These are phyloP conservation scores for Pheucticus melanocephalus DNA, from an alignment of 2,113 vertebrate genomes.

Conservation along the genomic window DNA sequence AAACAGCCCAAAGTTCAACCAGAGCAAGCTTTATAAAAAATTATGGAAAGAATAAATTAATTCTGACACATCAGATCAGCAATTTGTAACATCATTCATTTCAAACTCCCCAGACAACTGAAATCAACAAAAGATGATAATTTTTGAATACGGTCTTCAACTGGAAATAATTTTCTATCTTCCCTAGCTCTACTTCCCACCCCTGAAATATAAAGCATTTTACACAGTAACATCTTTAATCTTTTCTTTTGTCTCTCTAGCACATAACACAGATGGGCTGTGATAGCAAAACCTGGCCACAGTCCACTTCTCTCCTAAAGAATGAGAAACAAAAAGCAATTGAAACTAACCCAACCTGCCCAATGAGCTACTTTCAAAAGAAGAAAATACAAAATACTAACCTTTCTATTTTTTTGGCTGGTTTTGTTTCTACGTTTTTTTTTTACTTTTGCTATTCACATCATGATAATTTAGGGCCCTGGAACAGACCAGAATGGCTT, in stretches of 20 bases:
- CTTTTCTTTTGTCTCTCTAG: slow-evolving; percentile 59
- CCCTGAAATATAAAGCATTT: slow-evolving; percentile 46
- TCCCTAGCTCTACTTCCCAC: background rate
- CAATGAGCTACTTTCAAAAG: slow-evolving; percentile 2
- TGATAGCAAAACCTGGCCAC: slow-evolving; percentile 59
- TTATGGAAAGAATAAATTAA: slow-evolving; percentile 63
- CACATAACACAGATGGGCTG: slow-evolving; percentile 53
- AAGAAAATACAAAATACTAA: background rate
- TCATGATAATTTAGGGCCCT: background rate
- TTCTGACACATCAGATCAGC: slow-evolving; percentile 69
- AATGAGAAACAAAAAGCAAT: slow-evolving; percentile 38
- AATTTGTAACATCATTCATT: slow-evolving; percentile 67
- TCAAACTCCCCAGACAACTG: slow-evolving; percentile 59
- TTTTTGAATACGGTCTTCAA: slow-evolving; percentile 52
- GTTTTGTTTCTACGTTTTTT: background rate
- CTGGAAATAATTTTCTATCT: slow-evolving; percentile 69
- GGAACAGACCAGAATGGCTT: background rate
- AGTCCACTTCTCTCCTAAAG: slow-evolving; percentile 47
- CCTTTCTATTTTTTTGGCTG: background rate
- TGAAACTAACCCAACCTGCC: slow-evolving; percentile 32
- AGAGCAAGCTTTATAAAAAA: slow-evolving; percentile 21
- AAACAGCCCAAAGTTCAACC: slow-evolving; percentile 57
- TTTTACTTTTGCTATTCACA: background rate
- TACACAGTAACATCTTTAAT: slow-evolving; percentile 56
- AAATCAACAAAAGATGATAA: slow-evolving; percentile 56